Base-by-base conservation (phyloP, 2,797 vertebrate species). In the Aphelocoma californica region DNA sequence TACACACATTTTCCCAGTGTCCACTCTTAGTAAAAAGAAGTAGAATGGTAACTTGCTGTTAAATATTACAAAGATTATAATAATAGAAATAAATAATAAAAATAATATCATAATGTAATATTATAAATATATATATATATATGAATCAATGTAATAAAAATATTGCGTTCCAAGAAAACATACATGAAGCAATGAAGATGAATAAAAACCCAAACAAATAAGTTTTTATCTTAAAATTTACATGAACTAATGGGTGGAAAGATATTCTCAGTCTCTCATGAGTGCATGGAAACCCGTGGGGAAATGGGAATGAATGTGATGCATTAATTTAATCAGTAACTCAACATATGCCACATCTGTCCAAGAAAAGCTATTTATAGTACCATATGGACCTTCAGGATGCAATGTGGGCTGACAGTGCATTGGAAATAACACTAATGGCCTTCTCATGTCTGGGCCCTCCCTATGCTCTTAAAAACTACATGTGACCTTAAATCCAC, bases 191-290 rank as follows among this genome's bases (percentile, higher is more conserved):
- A 70, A 40, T 19, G 6, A 51, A 77, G 21, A 71, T 3, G 1
- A 9, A n/a, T 17, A 20, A 42, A 21, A 28, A 24, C 0, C 0
- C 4, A 15, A 53, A 38, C 1, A 23, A 58, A 8, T 4, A 31
- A 4, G 6, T 12, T 73, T 92, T 74, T 31, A 2, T 50, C 50
- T 57, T 38, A 40, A 84, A 89, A 38, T n/a, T 47, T 38, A 31
- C 0, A 1, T 18, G 7, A 84, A 34, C 5, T 29, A 54, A 36
- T 1, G 25, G 7, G 14, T 62, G 36, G 7, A 42, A 74, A 25
- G 26, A 69, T 6, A 5, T 48, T 66, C 29, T 65, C 74, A 48
- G 11, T 77, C 56, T 65, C 67, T 73, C 44, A 34, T 0, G 2
- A 81, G 5, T 25, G 7, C 45, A 56, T 31, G 36, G 50, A 82